Evolutionary conservation across 2,888 invertebrate genomes (phyloP), one percentile per base, ranked within the genome.

Genomic region (Andrena marginata): DNA sequence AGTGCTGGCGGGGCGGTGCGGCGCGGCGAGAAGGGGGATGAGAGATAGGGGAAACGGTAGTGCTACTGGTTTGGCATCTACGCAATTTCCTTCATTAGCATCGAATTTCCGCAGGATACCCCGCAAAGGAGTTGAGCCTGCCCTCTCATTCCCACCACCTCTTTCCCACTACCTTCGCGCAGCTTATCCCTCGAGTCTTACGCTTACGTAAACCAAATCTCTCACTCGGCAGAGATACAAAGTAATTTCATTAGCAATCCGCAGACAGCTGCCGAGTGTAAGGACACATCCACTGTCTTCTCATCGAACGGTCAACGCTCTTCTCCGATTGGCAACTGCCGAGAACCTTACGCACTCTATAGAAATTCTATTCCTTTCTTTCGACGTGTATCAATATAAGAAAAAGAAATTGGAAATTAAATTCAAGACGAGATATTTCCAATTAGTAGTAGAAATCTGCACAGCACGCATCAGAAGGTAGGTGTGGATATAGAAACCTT

Each of bases 51-150:
- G 88, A 87, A 87, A 89, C 42, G 42, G 42, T 42, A 42, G 42
- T 16, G 13, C 42, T 89, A 86, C 89, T 83, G 88, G 89, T 89
- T 90, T 85, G 89, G 88, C 89, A 90, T 90, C 90, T 91, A 90
- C 90, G 90, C 90, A 90, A 91, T 91, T 91, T 91, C 91, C 90
- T 90, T 90, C 89, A 90, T 89, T 90, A 90, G 89, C 90, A 91
- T 91, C 89, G 87, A 91, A 91, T 91, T 91, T 91, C 91, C 91
- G 89, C 85, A 87, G 85, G 85, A 88, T 78, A 78, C 80, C 64
- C 77, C 69, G 56, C 78, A 67, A 48, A 65, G n/a, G 56, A 64
- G 64, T 49, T 59, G 26, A 51, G 67, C 69, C 70, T 59, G 65
- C 68, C 78, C 49, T 67, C 56, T 31, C 69, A 56, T 68, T 67